Conservation (phyloP, 1,140 invertebrate genomes). For the Galendromus occidentalis region DNA sequence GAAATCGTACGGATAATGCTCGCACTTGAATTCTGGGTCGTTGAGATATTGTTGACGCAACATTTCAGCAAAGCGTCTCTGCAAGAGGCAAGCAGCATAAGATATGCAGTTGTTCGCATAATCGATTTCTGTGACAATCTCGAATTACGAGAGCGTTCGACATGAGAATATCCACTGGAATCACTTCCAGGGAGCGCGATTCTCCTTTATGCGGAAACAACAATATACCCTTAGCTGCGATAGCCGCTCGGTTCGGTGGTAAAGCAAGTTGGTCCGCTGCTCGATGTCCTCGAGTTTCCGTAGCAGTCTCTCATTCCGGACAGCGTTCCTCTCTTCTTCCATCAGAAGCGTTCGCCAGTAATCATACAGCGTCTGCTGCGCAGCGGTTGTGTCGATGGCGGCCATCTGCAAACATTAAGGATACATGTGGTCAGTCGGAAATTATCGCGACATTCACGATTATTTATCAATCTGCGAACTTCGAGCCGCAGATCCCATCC, state of each 20-base stretch:
- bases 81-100: neutral
- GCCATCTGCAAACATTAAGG: too few species aligned
- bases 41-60: neutral
- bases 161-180: too few species aligned
- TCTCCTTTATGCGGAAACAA: too few species aligned
- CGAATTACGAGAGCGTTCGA: too few species aligned
- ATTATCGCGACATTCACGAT: too few species aligned
- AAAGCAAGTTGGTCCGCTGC: conserved; percentile 1
- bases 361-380: neutral
- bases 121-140: too few species aligned
- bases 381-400: neutral
- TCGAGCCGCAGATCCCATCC: too few species aligned
- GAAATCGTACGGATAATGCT: neutral
- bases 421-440: too few species aligned
- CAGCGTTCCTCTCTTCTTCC: conserved; percentile 5
- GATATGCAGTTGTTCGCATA: too few species aligned
- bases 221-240: neutral
- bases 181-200: too few species aligned
- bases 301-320: neutral
- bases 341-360: conserved; percentile 8
- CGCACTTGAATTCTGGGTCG: neutral
- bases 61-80: conserved; percentile 1
- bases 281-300: conserved; percentile 3
- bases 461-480: too few species aligned
- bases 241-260: neutral